Conservation (phyloP, 2,888 invertebrate species). For the Podabrus alpinus region DNA sequence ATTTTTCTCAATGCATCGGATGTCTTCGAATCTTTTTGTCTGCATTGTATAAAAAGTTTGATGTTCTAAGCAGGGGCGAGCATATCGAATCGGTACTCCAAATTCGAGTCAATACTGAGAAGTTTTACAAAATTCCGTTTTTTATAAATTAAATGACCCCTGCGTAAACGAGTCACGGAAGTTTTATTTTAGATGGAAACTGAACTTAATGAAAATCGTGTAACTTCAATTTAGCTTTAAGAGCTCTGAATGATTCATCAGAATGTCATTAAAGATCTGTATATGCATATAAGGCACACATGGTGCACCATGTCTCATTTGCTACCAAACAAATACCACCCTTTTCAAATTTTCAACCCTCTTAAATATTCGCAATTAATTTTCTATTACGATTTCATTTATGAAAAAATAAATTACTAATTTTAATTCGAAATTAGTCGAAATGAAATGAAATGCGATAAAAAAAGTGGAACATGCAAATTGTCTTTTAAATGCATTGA, state of each 20-base stretch:
- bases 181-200: not conserved
- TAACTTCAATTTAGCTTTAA: slow-evolving; percentile 26
- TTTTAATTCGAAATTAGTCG: not conserved
- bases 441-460: not conserved
- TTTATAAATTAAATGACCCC: not conserved
- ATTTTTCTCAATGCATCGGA: too few relatives aligned
- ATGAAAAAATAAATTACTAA: slow-evolving; percentile 17
- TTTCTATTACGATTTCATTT: slow-evolving; percentile 29
- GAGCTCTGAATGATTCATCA: slow-evolving; percentile 30
- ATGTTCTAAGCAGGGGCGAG: too few relatives aligned
- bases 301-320: slow-evolving; percentile 24
- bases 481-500: not conserved
- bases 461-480: not conserved
- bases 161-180: not conserved
- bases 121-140: not conserved
- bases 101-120: too few relatives aligned
- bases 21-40: too few relatives aligned
- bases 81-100: too few relatives aligned
- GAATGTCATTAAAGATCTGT: slow-evolving; percentile 31
- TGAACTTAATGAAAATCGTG: slow-evolving; percentile 17
- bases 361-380: slow-evolving; percentile 37
- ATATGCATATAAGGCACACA: slow-evolving; percentile 30
- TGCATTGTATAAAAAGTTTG: too few relatives aligned
- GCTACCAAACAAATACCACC: slow-evolving; percentile 17
- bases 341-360: slow-evolving; percentile 9